Evolutionary conservation across 1,140 invertebrate genomes (phyloP), one percentile per base, ranked within the genome.

Genomic region (Solenopsis fugax): DNA sequence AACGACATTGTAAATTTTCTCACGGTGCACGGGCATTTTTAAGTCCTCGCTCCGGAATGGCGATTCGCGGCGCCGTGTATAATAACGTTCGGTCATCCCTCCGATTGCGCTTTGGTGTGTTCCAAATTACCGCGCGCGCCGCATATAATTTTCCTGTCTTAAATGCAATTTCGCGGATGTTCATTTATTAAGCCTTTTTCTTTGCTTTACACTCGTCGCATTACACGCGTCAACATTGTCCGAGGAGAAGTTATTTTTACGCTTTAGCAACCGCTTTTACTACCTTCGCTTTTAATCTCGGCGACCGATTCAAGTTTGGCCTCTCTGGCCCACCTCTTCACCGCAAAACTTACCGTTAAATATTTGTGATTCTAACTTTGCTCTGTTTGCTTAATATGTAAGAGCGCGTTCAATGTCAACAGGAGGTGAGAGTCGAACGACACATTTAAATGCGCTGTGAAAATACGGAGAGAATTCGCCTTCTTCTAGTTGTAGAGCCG

Each of bases 121-220:
- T 56, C 77, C 34, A 69, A 81, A 71, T 81, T 69, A 16, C 34
- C 77, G 48, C 45, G 29, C 60, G 7, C 45, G 18, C 45, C 60
- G 58, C 34, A 24, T 69, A 80, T 81, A 81, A 81, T 81, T 71
- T 71, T 71, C 77, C 41, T 56, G 24, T 69, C 62, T 54, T 29
- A 45, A 52, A 45, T 45, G 50, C 65, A 71, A 69, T 71, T 71
- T 71, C 41, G 52, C 56, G 50, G 6, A 41, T 71, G 48, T 71
- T 29, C 37, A 13, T 7, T 71, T 56, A 67, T 71, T 71, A 60
- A 56, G 10, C 0, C 6, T 48, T 16, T 37, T 81, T 37, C 37
- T 56, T 81, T 54, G 7, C 21, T 52, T 54, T 34, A 45, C 37
- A 2, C 13, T 56, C 21, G 21, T 52, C 48, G 21, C 34, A 37